Evolutionary conservation across 2,888 invertebrate species (phyloP).

Genomic region (Pterostichus niger): DNA sequence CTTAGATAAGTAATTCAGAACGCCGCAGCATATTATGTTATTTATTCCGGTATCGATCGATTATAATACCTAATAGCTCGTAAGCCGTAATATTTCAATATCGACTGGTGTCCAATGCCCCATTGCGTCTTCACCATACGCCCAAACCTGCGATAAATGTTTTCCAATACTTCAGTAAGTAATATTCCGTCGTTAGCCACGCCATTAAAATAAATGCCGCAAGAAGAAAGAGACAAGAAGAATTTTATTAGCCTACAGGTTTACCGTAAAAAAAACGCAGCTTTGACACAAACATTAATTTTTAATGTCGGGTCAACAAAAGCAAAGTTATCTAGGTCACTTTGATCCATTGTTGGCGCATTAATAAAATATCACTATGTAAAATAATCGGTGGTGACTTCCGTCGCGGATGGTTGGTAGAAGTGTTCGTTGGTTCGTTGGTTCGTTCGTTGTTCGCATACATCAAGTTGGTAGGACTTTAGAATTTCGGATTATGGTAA

Average conservation of each 20-base stretch:
- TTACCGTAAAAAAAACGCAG: neutral
- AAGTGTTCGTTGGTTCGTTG: neutral
- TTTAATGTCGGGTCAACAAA: constrained; percentile 65
- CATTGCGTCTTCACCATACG: no score
- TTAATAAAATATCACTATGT: constrained; percentile 65
- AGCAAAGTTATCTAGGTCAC: constrained; percentile 65
- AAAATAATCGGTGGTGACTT: constrained; percentile 46
- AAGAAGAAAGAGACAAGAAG: constrained; percentile 14
- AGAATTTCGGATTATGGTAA: constrained; percentile 50
- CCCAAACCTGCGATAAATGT: constrained; percentile 27
- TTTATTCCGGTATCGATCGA: constrained; percentile 10
- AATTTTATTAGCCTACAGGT: constrained; percentile 12
- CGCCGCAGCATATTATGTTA: neutral
- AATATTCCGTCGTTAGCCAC: constrained; percentile 19
- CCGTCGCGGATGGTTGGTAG: constrained; percentile 5
- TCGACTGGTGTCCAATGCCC: constrained; percentile 13
- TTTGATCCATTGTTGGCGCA: constrained; percentile 57
- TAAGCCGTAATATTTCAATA: constrained; percentile 20
- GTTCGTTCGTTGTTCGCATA: constrained; percentile 10
- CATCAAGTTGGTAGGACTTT: constrained; percentile 23
- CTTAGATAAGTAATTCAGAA: neutral
- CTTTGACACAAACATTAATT: constrained; percentile 59
- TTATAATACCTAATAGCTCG: constrained; percentile 7
- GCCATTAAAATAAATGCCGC: constrained; percentile 51
- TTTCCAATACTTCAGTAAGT: constrained; percentile 48